Conservation (phyloP, 2,888 invertebrate species). For the Cheilosia variabilis region DNA sequence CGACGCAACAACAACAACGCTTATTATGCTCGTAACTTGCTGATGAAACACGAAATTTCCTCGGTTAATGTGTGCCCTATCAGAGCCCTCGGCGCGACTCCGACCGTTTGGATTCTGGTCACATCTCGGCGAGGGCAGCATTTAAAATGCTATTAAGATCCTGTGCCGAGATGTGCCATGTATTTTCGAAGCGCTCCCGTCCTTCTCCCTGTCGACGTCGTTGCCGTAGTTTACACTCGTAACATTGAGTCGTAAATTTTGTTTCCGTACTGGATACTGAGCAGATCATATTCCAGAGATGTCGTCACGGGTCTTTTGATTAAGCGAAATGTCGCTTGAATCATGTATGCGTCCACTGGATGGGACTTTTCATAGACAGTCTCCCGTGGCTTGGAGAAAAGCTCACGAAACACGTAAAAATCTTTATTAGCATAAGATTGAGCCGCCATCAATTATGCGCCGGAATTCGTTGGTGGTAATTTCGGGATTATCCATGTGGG, state of each 20-base stretch:
- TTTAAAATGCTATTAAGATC: slow-evolving; percentile 75
- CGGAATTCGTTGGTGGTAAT: slow-evolving; percentile 53
- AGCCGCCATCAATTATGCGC: slow-evolving; percentile 46
- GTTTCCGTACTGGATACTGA: slow-evolving; percentile 44
- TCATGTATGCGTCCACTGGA: slow-evolving; percentile 16
- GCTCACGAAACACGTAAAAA: slow-evolving; percentile 42
- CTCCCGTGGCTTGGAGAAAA: not conserved
- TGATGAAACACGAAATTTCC: slow-evolving; percentile 54
- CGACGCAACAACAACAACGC: slow-evolving; percentile 7
- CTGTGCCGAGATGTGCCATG: slow-evolving; percentile 67
- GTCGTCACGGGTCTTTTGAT: slow-evolving; percentile 61
- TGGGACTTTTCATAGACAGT: slow-evolving; percentile 44
- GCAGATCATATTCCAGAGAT: slow-evolving; percentile 71
- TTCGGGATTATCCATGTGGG: not conserved
- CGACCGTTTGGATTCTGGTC: slow-evolving; percentile 65
- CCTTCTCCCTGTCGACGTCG: slow-evolving; percentile 1
- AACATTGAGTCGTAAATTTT: slow-evolving; percentile 71
- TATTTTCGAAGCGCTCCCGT: slow-evolving; percentile 31
- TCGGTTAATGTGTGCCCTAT: slow-evolving; percentile 16
- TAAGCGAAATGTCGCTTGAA: slow-evolving; percentile 60
- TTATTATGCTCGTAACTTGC: slow-evolving; percentile 61
- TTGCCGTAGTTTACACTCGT: slow-evolving; percentile 40
- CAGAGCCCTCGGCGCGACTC: not conserved
- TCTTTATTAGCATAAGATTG: slow-evolving; percentile 68
- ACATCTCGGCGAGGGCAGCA: slow-evolving; percentile 67